Conservation (phyloP, 2,888 invertebrate species). For the Drosophila prostipennis region DNA sequence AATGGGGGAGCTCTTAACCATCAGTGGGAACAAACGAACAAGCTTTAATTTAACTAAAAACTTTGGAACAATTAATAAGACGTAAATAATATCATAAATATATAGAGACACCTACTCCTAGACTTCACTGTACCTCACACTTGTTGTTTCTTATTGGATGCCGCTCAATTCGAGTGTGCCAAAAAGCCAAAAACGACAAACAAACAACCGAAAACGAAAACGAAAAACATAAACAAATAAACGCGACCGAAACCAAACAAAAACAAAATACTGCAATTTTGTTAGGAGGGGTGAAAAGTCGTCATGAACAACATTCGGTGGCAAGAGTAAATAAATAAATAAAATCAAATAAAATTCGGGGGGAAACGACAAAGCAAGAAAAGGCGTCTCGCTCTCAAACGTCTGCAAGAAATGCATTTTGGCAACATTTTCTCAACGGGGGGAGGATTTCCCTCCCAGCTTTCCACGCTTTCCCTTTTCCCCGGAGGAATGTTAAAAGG, state of each 20-base stretch:
- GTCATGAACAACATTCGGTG: constrained; percentile 28
- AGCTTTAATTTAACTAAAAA: not conserved
- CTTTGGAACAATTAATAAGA: not conserved
- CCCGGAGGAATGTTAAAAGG: constrained; percentile 6
- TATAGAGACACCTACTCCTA: not conserved
- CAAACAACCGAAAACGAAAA: constrained; percentile 38
- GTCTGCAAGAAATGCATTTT: constrained; percentile 29
- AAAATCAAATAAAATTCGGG: constrained; percentile 63
- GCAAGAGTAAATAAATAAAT: constrained; percentile 50
- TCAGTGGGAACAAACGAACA: not conserved
- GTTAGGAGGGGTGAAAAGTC: not conserved
- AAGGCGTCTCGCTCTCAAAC: not conserved
- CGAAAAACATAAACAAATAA: constrained; percentile 38
- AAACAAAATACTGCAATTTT: constrained; percentile 36
- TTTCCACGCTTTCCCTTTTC: not conserved
- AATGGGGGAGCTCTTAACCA: not conserved
- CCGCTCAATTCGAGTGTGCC: constrained; percentile 15
- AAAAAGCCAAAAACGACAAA: constrained; percentile 39
- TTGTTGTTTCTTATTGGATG: constrained; percentile 7
- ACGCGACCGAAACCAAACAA: constrained; percentile 42
- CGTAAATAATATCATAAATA: not conserved
- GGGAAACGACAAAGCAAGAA: constrained; percentile 34
- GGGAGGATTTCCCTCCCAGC: constrained; percentile 1
- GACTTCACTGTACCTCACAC: constrained; percentile 5
- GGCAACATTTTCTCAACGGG: constrained; percentile 12